Evolutionary conservation across 1,140 invertebrate genomes (phyloP).

Genomic region (Limonius californicus): DNA sequence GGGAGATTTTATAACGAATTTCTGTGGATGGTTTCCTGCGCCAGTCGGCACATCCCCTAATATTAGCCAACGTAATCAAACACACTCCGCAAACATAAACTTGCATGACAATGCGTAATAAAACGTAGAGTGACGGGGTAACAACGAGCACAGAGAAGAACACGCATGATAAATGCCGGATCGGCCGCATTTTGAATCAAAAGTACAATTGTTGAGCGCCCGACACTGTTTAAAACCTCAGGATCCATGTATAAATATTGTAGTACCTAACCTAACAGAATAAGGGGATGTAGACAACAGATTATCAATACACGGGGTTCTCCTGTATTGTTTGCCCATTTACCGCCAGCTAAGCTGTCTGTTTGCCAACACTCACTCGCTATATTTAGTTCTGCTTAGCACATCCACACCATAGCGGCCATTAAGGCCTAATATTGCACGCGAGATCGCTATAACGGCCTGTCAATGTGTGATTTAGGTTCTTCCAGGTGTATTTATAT

Average conservation of each 20-base stretch:
- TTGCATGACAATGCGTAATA: conserved; percentile 17
- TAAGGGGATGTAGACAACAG: conserved; percentile 43
- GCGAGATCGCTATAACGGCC: conserved; percentile 22
- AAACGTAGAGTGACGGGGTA: neutral
- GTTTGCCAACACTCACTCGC: conserved; percentile 33
- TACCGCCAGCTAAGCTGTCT: conserved; percentile 44
- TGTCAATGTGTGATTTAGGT: conserved; percentile 44
- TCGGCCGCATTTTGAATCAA: conserved; percentile 6
- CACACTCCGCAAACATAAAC: conserved; percentile 8
- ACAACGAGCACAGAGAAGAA: too few species aligned
- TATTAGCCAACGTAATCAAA: conserved; percentile 1
- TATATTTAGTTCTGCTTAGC: conserved; percentile 9
- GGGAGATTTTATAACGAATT: conserved; percentile 18
- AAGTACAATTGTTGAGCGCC: conserved; percentile 16
- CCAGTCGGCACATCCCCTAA: neutral
- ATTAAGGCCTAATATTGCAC: conserved; percentile 17
- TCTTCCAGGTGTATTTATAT: conserved; percentile 43
- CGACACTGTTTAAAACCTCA: conserved; percentile 32
- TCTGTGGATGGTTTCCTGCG: neutral
- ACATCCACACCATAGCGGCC: neutral
- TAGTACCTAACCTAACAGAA: conserved; percentile 32
- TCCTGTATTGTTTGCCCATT: conserved; percentile 43
- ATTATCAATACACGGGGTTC: conserved; percentile 38
- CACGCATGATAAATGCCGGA: conserved; percentile 21
- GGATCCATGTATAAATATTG: conserved; percentile 39